Evolutionary conservation across 92 coral and sea anemone genomes (phyloP).

Genomic region (Actinernus sp.): DNA sequence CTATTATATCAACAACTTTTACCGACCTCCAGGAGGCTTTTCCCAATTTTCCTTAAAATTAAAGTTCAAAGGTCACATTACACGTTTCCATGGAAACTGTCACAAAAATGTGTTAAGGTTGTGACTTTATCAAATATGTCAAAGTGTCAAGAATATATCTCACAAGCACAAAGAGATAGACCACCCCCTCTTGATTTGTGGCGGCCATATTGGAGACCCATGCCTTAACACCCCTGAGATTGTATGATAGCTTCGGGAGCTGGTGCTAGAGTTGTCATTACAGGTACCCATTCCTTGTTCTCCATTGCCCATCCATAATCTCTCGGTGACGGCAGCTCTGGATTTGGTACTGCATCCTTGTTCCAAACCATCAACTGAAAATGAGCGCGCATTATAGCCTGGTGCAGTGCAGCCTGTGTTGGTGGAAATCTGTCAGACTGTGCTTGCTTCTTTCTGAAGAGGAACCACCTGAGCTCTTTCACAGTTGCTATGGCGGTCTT

Average conservation of each 20-base stretch:
- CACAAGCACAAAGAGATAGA: no score
- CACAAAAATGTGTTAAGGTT: no score
- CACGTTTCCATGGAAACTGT: no score
- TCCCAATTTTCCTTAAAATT: no score
- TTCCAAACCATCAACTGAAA: slow-evolving; percentile 49
- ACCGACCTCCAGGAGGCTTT: no score
- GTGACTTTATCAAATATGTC: no score
- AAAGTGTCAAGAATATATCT: no score
- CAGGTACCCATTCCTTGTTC: slow-evolving; percentile 41
- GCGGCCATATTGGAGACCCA: no score
- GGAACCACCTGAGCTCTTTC: slow-evolving; percentile 34
- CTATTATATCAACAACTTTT: no score
- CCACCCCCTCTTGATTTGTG: no score
- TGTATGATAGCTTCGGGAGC: slow-evolving; percentile 50
- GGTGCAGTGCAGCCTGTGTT: slow-evolving; percentile 23
- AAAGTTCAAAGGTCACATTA: no score
- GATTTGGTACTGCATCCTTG: slow-evolving; percentile 39
- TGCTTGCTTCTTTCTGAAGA: slow-evolving; percentile 46
- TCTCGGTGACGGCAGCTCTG: slow-evolving; percentile 35
- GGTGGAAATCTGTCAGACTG: slow-evolving; percentile 40
- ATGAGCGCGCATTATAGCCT: slow-evolving; percentile 33
- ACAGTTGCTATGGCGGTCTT: neutral
- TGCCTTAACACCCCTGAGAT: no score
- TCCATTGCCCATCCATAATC: slow-evolving; percentile 50
- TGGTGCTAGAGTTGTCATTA: slow-evolving; percentile 34